These are phyloP conservation scores for Aporophyla lueneburgensis DNA, from an alignment of 2,888 invertebrate species.

Conservation along the genomic window DNA sequence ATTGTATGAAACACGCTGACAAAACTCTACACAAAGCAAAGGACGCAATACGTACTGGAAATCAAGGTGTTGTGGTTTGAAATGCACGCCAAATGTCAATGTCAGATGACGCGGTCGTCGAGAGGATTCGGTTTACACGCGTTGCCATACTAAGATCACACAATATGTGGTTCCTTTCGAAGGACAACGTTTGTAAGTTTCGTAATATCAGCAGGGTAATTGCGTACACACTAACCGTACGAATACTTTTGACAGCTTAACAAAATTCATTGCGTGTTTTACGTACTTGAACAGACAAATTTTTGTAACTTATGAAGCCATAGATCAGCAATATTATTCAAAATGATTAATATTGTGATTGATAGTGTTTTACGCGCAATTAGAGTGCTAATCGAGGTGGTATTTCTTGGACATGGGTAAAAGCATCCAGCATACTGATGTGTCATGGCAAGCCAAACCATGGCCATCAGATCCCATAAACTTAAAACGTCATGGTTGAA, in stretches of 20 bases:
- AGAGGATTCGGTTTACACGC: slow-evolving; percentile 15
- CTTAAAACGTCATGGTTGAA: not conserved
- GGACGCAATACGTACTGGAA: slow-evolving; percentile 46
- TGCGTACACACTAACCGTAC: too few species aligned
- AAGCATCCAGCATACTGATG: not conserved
- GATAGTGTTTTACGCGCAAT: too few species aligned
- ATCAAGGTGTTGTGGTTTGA: slow-evolving; percentile 62
- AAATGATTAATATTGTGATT: too few species aligned
- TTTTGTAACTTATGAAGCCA: too few species aligned
- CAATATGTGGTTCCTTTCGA: not conserved
- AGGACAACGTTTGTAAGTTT: not conserved
- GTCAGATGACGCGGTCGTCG: slow-evolving; percentile 47
- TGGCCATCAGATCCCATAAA: not conserved
- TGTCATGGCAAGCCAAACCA: not conserved
- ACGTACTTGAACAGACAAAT: too few species aligned
- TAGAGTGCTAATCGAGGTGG: too few species aligned
- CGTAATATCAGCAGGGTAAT: not conserved
- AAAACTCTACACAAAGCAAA: slow-evolving; percentile 33
- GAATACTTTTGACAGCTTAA: too few species aligned
- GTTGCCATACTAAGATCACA: not conserved
- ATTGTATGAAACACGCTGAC: slow-evolving; percentile 63
- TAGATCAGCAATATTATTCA: too few species aligned
- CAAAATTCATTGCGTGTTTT: too few species aligned
- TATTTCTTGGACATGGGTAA: not conserved
- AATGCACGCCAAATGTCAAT: slow-evolving; percentile 66